Evolutionary conservation across 1,140 invertebrate genomes (phyloP), one percentile per base, ranked within the genome.

Genomic region (Hyphantria cunea): DNA sequence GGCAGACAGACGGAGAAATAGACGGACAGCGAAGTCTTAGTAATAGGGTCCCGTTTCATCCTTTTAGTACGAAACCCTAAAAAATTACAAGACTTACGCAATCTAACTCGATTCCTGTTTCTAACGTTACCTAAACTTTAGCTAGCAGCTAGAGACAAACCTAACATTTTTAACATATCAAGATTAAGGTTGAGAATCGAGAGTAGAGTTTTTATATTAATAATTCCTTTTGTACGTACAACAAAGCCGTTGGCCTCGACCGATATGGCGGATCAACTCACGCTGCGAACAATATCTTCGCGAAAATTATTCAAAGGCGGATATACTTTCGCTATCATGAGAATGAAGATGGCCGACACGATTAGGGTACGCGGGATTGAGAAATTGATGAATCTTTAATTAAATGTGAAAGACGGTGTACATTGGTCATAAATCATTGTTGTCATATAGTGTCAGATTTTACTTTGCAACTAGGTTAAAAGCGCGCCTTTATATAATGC

Each of bases 231-330:
- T 11, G 34, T 58, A 39, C 12, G 34, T n/a, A n/a, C 37, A 39
- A 39, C n/a, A 39, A 49, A 49, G 31, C 3, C n/a, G 31, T 49
- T 49, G 25, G 48, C 25, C 31, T 32, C 25, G 3, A 47, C 34
- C 44, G 49, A 49, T 6, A 58, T 56, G 54, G 54, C 55, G 15
- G 33, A 31, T 11, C 17, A 47, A 8, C 64, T 78, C 86, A 78
- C 66, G 80, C 85, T 82, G 84, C 56, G 85, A 85, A 84, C 82
- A 84, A 88, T 88, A 83, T 82, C 76, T 62, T 86, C 72, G 80
- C 75, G 74, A 79, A 86, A 82, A 84, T 84, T 79, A 84, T 85
- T 86, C 76, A 77, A 76, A 85, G 63, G 69, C 76, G 72, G 72
- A 74, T 69, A 80, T 68, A 85, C 84, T 89, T 88, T 88, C 85